Base-by-base conservation (phyloP, 2,113 vertebrate genomes). In the Neotragus moschatus region DNA sequence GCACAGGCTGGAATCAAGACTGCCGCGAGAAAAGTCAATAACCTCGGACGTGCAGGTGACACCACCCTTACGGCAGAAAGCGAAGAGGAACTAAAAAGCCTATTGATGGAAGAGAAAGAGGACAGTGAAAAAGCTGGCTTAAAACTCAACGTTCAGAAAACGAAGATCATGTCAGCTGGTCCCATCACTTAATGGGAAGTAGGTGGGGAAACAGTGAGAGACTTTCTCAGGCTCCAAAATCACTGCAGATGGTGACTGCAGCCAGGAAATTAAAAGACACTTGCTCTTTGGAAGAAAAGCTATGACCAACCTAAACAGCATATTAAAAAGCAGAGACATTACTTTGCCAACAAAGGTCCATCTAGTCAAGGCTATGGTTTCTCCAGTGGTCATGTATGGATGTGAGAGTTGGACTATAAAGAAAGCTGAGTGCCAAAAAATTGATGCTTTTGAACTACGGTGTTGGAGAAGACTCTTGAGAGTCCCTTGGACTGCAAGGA, bases 381-480 rank as follows among this genome's bases (percentile, higher is more conserved):
- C 5, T 70, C 63, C 9, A 70, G n/a, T 36, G 6, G 63, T 70
- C 63, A 70, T 0, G n/a, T 70, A 36, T 36, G 9, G n/a, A 70
- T 70, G 63, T 70, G 17, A 21, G 9, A 70, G 17, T 36, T 70
- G 63, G n/a, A 70, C n/a, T 21, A 36, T 70, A 36, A 70, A 11
- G n/a, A 21, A 70, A 36, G n/a, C 63, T 70, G 17, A 70, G 63
- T 1, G 0, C 4, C 1, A 0, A 36, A 70, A 2, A 70, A 70
- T 5, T 70, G n/a, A 70, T 70, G 19, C 63, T 36, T 70, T 70
- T 23, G n/a, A 36, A 70, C 63, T 70, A 1, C n/a, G 63, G n/a
- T 70, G n/a, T 23, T 36, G 17, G 63, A 36, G 33, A 70, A 36
- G 63, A 70, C n/a, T 36, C 63, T 11, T 3, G n/a, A 36, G 63